Base-by-base conservation (phyloP, 2,888 invertebrate genomes). In the Ectobius pallidus region DNA sequence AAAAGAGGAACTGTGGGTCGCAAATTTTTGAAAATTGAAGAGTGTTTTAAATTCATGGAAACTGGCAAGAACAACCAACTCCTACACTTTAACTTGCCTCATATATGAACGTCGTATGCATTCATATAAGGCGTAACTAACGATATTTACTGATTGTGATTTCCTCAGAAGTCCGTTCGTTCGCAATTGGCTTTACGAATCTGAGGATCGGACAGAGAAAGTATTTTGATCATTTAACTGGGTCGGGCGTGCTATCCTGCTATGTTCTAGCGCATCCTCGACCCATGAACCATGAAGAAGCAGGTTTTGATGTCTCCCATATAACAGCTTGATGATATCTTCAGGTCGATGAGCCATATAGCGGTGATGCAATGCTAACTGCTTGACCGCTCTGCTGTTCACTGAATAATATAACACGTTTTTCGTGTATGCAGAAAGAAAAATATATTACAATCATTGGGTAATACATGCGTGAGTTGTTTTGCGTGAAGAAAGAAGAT, bases 141-240 rank as follows among this genome's bases (percentile, higher is more conserved):
- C 25, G 52, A 52, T 52, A 25, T 52, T 25, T 52, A 52, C 52
- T 52, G 25, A 52, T 52, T 52, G 14, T 11, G 52, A 52, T 52
- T 52, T 52, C 49, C 52, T 52, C 52, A 52, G 4, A 52, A 52
- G 52, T 14, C 22, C 52, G 52, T 2, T 25, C 61, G 32, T 32
- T 32, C 16, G n/a, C n/a, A 16, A 1, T 14, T 32, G 27, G 32
- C 42, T 63, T 63, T 39, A 63, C 32, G 63, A 22, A 34, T 32
- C 63, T 63, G 42, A 63, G 63, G 42, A 63, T 63, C 63, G 25
- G 25, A 30, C 22, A 42, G 63, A 42, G 63, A 63, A 63, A 63
- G 63, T 42, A 14, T 42, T 63, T 42, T 20, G 22, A 16, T 34
- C 62, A 6, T 42, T 42, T 63, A 63, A 42, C 63, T 63, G 42